Conservation (phyloP, 30 jellyfish, hydroid and myxozoan species). For the Cassiopea andromeda region DNA sequence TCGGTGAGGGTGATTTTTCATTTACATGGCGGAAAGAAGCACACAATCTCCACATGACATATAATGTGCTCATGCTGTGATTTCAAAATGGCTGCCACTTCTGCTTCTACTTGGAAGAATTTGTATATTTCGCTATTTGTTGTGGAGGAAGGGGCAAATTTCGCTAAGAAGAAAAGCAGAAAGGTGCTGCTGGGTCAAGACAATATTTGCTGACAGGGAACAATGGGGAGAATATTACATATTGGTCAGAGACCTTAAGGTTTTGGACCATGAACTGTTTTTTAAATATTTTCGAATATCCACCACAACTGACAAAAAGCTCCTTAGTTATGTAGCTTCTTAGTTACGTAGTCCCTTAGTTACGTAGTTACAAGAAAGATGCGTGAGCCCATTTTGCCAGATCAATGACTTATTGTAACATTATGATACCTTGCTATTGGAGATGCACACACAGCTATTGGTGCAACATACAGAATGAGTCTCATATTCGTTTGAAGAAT, state of each 20-base stretch:
- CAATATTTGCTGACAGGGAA: constrained; percentile 4
- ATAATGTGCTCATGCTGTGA: not conserved
- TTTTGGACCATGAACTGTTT: constrained; percentile 19
- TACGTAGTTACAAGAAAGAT: not conserved
- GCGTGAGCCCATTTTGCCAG: constrained; percentile 16
- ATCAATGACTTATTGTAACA: constrained; percentile 6
- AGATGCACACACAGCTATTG: constrained; percentile 26
- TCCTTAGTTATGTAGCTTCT: not conserved
- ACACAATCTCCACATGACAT: not conserved
- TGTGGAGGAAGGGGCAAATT: not conserved
- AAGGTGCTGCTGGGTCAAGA: constrained; percentile 39
- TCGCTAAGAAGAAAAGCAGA: constrained; percentile 8
- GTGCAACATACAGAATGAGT: constrained; percentile 65
- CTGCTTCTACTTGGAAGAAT: not conserved
- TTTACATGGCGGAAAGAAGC: not conserved
- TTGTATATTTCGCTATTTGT: not conserved
- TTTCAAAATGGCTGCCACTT: not conserved
- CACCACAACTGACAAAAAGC: constrained; percentile 2
- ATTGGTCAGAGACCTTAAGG: constrained; percentile 21
- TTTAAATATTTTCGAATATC: constrained; percentile 34
- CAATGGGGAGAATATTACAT: constrained; percentile 24
- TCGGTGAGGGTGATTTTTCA: no score
- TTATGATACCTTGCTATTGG: constrained; percentile 13
- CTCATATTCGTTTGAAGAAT: constrained; percentile 44
- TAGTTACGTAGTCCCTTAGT: not conserved